Conservation (phyloP, 2,113 vertebrate species). For the Tachysurus fulvidraco region DNA sequence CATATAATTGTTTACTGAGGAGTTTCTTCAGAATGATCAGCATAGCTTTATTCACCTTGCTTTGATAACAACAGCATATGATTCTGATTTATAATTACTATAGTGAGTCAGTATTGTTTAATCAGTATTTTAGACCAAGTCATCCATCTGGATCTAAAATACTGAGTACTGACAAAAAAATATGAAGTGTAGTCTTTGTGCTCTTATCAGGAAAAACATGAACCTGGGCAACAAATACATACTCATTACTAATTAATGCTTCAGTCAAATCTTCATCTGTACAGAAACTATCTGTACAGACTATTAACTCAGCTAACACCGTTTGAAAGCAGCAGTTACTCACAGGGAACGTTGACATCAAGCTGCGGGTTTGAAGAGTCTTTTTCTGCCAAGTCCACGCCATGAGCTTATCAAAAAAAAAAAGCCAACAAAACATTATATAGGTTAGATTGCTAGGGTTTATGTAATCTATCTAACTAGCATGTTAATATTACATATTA, state of each 20-base stretch:
- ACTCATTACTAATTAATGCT: neutral
- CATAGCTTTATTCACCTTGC: neutral
- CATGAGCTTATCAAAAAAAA: neutral
- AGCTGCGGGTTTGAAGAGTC: neutral
- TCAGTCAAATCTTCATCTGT: neutral
- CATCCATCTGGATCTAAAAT: neutral
- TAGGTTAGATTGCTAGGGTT: neutral
- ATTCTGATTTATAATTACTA: neutral
- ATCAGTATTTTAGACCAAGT: neutral
- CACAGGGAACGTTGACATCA: neutral
- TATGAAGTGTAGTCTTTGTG: neutral
- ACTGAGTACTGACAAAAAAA: neutral
- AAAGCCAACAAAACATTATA: neutral
- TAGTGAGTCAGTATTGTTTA: neutral
- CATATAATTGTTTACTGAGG: neutral
- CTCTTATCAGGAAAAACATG: neutral
- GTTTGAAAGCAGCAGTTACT: neutral
- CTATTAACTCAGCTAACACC: neutral
- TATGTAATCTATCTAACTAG: neutral
- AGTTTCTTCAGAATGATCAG: neutral
- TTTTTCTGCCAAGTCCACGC: neutral
- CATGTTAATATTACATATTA: neutral
- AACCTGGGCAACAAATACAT: neutral
- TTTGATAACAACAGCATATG: neutral
- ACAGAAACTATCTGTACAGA: no score